Evolutionary conservation across 2,113 vertebrate species (phyloP).

Genomic region (Caretta caretta): DNA sequence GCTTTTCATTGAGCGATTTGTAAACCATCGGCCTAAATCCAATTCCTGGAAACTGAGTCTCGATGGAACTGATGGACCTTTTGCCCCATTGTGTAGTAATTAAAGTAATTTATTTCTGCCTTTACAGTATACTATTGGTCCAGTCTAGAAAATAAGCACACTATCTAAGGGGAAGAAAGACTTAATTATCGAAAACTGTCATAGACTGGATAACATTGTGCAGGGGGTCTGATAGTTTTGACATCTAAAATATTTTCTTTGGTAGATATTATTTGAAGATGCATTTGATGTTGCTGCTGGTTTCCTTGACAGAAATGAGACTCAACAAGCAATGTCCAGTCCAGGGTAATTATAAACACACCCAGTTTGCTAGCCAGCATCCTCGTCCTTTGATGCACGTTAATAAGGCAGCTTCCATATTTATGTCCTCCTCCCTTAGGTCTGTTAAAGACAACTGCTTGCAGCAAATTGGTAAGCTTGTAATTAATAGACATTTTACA

Average conservation of each 20-base stretch:
- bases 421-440: neutral
- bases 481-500: neutral
- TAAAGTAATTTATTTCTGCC: neutral
- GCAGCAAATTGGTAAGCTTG: neutral
- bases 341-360: conserved; percentile 70
- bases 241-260: conserved; percentile 60
- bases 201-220: neutral
- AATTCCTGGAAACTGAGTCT: neutral
- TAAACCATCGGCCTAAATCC: neutral
- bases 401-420: neutral
- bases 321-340: conserved; percentile 50
- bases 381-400: neutral
- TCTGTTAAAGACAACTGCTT: neutral
- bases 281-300: conserved; percentile 79
- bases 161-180: neutral
- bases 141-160: neutral
- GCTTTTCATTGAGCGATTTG: neutral
- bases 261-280: conserved; percentile 86
- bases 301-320: conserved; percentile 72
- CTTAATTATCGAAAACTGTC: neutral
- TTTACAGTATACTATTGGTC: conserved; percentile 4
- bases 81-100: neutral
- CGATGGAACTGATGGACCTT: neutral
- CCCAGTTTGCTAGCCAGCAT: neutral
- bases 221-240: neutral